Base-by-base conservation (phyloP, 1,140 invertebrate genomes). In the Sitophilus oryzae region DNA sequence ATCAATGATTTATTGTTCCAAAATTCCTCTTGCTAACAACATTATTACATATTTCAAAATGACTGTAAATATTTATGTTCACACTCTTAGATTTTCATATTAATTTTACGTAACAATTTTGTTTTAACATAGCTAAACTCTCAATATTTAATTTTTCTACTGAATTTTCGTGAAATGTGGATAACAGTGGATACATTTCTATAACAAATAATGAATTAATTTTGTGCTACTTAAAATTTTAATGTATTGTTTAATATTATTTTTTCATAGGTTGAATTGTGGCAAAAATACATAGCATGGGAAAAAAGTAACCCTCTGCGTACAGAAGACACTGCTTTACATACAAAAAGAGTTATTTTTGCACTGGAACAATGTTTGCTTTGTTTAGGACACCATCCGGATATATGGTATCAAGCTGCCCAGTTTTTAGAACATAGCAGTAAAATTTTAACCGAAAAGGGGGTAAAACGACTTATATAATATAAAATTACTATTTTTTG, bases 281-380 rank as follows among this genome's bases (percentile, higher is more conserved):
- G 97, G 96, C 97, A 97, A 73, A 97, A 97, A 67, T 99, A 98
- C 67, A 98, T 99, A 55, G 77, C 83, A 2, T 99, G 95, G 90
- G 97, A 99, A 73, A 91, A 96, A 59, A 85, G 84, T 19, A 99
- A 99, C 77, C 96, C 97, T 0, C 74, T 99, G 9, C 79, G 93
- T 41, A 94, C 91, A 0, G 96, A 99, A 73, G 96, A 99, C 67
- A 91, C 93, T 0, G 86, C 91, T 0, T 68, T 96, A 1, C 85
- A 98, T 1, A 95, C 94, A 0, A 84, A 91, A 50, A 74, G 96
- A 67, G 95, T 98, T 0, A 95, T 98, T 83, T 99, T 98, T 78
- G 96, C 96, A 0, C 96, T 97, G 61, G 96, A 99, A 68, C 96
- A 99, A 72, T 96, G 94, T 68, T 74, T 99, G 19, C 73, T 99